Evolutionary conservation across 2,113 vertebrate species (phyloP).

Genomic region (Oenanthe oenanthe): DNA sequence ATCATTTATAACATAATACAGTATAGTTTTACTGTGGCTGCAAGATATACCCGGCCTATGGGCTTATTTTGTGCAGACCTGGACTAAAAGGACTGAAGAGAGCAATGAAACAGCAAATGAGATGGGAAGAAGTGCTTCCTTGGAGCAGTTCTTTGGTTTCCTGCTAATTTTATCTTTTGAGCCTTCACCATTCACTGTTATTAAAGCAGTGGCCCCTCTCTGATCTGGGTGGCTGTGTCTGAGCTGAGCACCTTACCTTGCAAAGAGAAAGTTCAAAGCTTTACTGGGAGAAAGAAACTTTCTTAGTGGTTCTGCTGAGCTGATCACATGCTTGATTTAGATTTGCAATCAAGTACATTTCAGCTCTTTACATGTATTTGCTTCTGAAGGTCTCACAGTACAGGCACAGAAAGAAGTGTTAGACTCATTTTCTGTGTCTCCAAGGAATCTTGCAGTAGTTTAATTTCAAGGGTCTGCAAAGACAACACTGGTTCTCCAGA

Average conservation of each 20-base stretch:
- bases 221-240: neutral
- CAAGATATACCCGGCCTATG: neutral
- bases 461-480: neutral
- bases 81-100: neutral
- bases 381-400: neutral
- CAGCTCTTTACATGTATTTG: neutral
- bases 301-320: neutral
- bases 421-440: neutral
- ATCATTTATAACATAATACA: constrained; percentile 40
- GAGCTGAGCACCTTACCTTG: neutral
- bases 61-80: neutral
- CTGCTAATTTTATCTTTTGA: neutral
- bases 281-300: neutral
- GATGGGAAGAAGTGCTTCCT: neutral
- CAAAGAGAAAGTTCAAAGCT: neutral
- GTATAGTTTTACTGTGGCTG: neutral
- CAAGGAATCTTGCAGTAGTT: neutral
- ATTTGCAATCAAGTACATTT: neutral
- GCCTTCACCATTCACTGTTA: neutral
- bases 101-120: neutral
- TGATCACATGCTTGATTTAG: neutral
- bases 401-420: neutral
- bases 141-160: neutral
- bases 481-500: neutral
- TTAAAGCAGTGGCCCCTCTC: neutral